A percentile compares a stretch with the other conserved stretches of the same genome.
phyloP scores from a whole-genome alignment of 2,113 vertebrate species.

The Egretta garzetta region DNA sequence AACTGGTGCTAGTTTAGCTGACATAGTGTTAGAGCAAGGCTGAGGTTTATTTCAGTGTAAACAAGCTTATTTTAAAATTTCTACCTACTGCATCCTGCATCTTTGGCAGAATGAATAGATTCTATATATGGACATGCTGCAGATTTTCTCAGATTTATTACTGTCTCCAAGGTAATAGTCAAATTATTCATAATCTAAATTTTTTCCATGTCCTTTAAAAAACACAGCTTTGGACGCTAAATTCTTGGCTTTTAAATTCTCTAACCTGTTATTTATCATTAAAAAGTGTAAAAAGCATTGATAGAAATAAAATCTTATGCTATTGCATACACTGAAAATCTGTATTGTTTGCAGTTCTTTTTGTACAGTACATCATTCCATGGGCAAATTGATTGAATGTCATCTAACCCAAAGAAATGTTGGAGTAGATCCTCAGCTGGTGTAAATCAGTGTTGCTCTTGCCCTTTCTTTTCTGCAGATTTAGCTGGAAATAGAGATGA shows the following conservation, averaged over 20 bases:
- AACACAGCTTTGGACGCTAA: background rate
- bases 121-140: background rate
- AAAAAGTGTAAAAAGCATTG: background rate
- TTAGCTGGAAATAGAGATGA: conserved; percentile 6
- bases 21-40: background rate
- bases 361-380: background rate
- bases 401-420: background rate
- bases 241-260: background rate
- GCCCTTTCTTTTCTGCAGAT: conserved; percentile 28
- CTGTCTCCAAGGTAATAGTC: background rate
- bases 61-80: background rate
- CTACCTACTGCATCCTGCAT: background rate
- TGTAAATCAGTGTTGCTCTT: conserved; percentile 41
- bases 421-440: background rate
- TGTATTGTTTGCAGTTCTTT: conserved; percentile 11
- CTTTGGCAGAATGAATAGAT: background rate
- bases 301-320: background rate
- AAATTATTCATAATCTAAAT: background rate
- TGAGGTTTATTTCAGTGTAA: background rate
- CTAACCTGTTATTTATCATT: background rate
- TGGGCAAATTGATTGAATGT: conserved; percentile 10
- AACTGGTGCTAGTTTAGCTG: background rate
- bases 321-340: background rate
- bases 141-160: background rate
- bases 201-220: background rate